These are phyloP conservation scores for Zosterops borbonicus DNA, from an alignment of 2,113 vertebrate species.

Conservation along the genomic window DNA sequence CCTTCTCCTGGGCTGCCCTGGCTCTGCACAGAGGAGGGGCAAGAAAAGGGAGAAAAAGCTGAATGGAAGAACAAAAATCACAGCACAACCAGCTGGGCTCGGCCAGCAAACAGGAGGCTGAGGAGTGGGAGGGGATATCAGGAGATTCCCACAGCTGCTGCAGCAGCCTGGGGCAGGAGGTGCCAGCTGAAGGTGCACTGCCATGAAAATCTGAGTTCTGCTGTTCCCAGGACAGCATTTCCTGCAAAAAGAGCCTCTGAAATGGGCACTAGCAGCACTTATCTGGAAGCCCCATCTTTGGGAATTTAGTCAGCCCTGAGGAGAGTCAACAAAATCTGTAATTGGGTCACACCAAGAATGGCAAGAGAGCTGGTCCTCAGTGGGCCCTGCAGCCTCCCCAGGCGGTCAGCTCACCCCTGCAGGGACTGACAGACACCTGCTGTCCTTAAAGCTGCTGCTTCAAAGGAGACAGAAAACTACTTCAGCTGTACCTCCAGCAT, in stretches of 20 bases:
- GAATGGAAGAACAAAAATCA: not conserved
- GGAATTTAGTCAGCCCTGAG: not conserved
- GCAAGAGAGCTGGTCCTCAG: not conserved
- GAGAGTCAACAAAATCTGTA: not conserved
- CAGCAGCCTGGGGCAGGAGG: not conserved
- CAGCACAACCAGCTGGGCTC: not conserved
- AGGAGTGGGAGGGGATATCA: not conserved
- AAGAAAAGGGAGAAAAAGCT: not conserved
- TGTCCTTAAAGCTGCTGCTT: not conserved
- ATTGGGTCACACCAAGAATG: not conserved
- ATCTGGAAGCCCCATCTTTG: not conserved
- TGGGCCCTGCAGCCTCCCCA: not conserved
- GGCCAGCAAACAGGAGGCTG: not conserved
- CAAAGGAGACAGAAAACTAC: not conserved
- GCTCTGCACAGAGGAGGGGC: not conserved
- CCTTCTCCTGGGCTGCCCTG: slow-evolving; percentile 59
- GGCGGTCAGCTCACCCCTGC: not conserved
- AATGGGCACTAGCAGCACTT: not conserved
- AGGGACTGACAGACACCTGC: not conserved
- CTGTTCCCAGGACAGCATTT: not conserved
- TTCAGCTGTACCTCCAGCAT: not conserved
- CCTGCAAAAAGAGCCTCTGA: not conserved
- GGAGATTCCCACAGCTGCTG: not conserved
- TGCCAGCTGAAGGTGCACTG: not conserved
- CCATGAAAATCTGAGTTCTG: not conserved